Evolutionary conservation across 2,113 vertebrate species (phyloP).

Genomic region (Cathartes aura): DNA sequence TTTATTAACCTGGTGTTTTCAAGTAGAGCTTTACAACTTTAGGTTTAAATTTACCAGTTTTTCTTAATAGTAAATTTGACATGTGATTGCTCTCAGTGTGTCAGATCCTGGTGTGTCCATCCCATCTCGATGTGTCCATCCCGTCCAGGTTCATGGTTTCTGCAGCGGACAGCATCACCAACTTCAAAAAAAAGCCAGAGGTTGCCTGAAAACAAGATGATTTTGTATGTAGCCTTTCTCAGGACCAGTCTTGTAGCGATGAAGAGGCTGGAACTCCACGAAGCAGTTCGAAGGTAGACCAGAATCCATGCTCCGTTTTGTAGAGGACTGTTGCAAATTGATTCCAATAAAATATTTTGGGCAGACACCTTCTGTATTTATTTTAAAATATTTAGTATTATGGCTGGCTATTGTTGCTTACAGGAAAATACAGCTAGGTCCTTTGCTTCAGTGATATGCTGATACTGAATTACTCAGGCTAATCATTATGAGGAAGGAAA

Average conservation of each 20-base stretch:
- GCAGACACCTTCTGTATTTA: neutral
- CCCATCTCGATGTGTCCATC: neutral
- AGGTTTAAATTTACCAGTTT: neutral
- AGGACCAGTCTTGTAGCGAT: neutral
- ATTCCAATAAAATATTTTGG: neutral
- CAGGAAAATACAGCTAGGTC: neutral
- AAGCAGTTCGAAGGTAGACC: neutral
- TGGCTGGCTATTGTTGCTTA: neutral
- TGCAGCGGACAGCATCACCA: neutral
- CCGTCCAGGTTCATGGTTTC: neutral
- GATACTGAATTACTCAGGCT: neutral
- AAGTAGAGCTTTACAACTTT: neutral
- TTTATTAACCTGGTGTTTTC: neutral
- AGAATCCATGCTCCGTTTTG: neutral
- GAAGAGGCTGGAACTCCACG: neutral
- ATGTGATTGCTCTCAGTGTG: neutral
- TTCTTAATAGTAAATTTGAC: neutral
- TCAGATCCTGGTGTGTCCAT: neutral
- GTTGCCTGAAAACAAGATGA: neutral
- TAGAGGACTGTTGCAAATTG: neutral
- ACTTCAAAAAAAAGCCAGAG: neutral
- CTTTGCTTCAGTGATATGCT: neutral
- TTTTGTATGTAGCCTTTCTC: neutral
- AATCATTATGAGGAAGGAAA: neutral
- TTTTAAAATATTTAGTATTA: neutral